These are phyloP conservation scores for Chaetogeoica ovagalla DNA, from an alignment of 2,888 invertebrate species.

Conservation along the genomic window DNA sequence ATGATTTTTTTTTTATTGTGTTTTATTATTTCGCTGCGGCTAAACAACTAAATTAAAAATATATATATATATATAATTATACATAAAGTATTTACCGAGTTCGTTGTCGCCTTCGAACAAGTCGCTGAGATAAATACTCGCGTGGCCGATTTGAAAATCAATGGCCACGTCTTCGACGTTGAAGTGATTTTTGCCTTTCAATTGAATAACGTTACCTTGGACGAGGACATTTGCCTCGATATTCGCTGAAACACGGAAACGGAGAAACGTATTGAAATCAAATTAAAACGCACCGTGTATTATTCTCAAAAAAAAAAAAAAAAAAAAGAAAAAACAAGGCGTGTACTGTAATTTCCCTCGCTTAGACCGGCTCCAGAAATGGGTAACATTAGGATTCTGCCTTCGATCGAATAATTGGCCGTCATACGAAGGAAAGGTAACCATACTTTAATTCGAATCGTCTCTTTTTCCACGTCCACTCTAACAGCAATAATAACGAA, in stretches of 20 bases:
- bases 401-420: conserved; percentile 70
- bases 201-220: conserved; percentile 65
- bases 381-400: conserved; percentile 74
- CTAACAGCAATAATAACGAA: conserved; percentile 59
- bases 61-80: not conserved
- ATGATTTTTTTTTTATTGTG: too few relatives aligned
- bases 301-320: too few relatives aligned
- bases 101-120: conserved; percentile 73
- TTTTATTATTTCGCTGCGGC: not conserved
- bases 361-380: conserved; percentile 63
- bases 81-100: conserved; percentile 62
- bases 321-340: too few relatives aligned
- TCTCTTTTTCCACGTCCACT: conserved; percentile 64
- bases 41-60: not conserved
- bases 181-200: conserved; percentile 63
- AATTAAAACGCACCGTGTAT: not conserved
- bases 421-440: conserved; percentile 69
- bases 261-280: conserved; percentile 12
- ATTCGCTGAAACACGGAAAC: conserved; percentile 63
- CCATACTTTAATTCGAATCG: conserved; percentile 66
- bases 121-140: conserved; percentile 69
- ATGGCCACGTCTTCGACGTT: conserved; percentile 69
- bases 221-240: conserved; percentile 69
- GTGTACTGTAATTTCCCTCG: conserved; percentile 56
- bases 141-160: conserved; percentile 69